These are phyloP conservation scores for Lycia hirtaria DNA, from an alignment of 2,888 invertebrate genomes.

Conservation along the genomic window DNA sequence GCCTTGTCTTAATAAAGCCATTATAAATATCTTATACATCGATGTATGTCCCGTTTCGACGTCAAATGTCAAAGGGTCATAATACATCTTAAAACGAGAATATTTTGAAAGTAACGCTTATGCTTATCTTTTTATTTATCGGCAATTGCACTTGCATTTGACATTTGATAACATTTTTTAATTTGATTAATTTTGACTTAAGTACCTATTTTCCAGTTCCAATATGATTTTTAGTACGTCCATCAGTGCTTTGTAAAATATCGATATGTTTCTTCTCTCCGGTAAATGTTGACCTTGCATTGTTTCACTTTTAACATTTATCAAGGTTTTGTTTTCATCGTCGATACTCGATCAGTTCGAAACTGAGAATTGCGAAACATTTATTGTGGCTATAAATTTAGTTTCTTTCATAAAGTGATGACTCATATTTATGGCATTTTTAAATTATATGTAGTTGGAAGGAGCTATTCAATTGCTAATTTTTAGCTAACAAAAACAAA, in stretches of 20 bases:
- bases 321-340: slow-evolving; percentile 34
- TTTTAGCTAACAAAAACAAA: slow-evolving; percentile 25
- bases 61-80: slow-evolving; percentile 73
- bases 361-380: slow-evolving; percentile 31
- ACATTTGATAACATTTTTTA: slow-evolving; percentile 40
- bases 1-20: slow-evolving; percentile 83
- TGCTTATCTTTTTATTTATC: slow-evolving; percentile 48
- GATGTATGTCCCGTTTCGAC: slow-evolving; percentile 64
- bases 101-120: slow-evolving; percentile 56
- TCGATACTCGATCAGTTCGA: slow-evolving; percentile 34
- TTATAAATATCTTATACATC: slow-evolving; percentile 82
- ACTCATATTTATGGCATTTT: slow-evolving; percentile 21
- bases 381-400: slow-evolving; percentile 20
- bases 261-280: slow-evolving; percentile 27
- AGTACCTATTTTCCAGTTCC: slow-evolving; percentile 9
- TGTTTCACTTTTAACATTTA: slow-evolving; percentile 39
- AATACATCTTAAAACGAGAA: slow-evolving; percentile 58
- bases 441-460: slow-evolving; percentile 12
- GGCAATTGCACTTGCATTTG: slow-evolving; percentile 42
- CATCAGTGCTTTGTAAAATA: slow-evolving; percentile 3
- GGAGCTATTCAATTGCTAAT: slow-evolving; percentile 24
- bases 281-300: slow-evolving; percentile 43
- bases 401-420: slow-evolving; percentile 23
- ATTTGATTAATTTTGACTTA: slow-evolving; percentile 15
- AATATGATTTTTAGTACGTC: slow-evolving; percentile 3